These are phyloP conservation scores for Steinernema feltiae DNA, from an alignment of 1,140 invertebrate species.

Conservation along the genomic window DNA sequence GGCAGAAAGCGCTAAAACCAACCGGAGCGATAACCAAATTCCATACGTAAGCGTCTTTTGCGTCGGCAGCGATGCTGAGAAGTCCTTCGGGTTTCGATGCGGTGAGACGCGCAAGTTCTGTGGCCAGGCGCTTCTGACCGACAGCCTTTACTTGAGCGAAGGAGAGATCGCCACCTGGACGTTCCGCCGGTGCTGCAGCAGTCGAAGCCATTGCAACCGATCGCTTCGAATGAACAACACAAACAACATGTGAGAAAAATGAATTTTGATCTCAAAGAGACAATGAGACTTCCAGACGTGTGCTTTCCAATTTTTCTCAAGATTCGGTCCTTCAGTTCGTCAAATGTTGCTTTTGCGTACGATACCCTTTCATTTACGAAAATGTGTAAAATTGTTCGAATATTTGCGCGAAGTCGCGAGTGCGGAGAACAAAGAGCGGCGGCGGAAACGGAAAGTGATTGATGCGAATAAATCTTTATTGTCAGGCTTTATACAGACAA, in stretches of 20 bases:
- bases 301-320: too few relatives aligned
- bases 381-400: too few relatives aligned
- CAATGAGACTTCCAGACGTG: too few relatives aligned
- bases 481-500: background rate
- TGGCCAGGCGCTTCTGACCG: background rate
- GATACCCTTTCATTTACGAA: too few relatives aligned
- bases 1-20: background rate
- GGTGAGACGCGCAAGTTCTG: background rate
- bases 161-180: background rate
- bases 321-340: too few relatives aligned
- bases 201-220: background rate
- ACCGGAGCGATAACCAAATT: background rate
- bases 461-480: background rate
- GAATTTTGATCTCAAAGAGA: too few relatives aligned
- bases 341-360: too few relatives aligned
- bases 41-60: background rate
- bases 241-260: too few relatives aligned
- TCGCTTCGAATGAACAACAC: background rate
- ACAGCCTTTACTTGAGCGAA: background rate
- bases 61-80: background rate
- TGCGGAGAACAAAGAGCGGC: too few relatives aligned
- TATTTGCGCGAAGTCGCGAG: too few relatives aligned
- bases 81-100: background rate
- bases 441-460: too few relatives aligned
- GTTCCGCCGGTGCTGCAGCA: background rate